Base-by-base conservation (phyloP, 2,113 vertebrate genomes). In the Gymnocephalus cernua region DNA sequence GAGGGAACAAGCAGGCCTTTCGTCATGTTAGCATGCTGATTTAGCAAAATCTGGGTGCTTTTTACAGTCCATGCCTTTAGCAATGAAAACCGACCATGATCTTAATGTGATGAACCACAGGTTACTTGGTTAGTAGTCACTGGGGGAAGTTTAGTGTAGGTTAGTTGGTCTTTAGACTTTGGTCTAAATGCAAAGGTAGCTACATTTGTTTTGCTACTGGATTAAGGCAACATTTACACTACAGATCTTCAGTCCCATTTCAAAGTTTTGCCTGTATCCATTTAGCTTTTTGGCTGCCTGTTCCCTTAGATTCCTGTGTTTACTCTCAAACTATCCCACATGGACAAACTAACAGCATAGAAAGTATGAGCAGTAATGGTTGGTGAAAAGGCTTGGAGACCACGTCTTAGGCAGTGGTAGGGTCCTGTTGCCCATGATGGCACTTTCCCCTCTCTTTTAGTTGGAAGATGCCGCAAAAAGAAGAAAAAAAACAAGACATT, bases 321-420 rank as follows among this genome's bases (percentile, higher is more conserved):
- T 81, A 62, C 41, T 69, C 47, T 87, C 0, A 71, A 81, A 85
- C 48, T 63, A 57, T 23, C 48, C 27, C 53, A 38, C 44, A 44
- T 64, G 38, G 16, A 18, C 27, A 53, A 65, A 72, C 19, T 47
- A 8, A 58, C 48, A 1, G 19, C 3, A 0, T 38, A 25, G 6
- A 21, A 21, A 48, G 48, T 67, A 15, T 51, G 32, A 44, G 47
- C 25, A 23, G 23, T 54, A 63, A 35, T 41, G 27, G 23, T 62
- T 72, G 14, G 32, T 32, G 32, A 32, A 62, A 81, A 82, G 38
- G 15, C 51, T 66, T 67, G 32, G 12, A 68, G 50, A 63, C 54
- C 35, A 38, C 35, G 35, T 38, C 8, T 38, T 38, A 38, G 35
- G 35, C 35, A 38, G 9, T 38, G 35, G 35, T 38, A 7, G 8